Evolutionary conservation across 2,113 vertebrate genomes (phyloP).

Genomic region (Trochalopteron elliotii): DNA sequence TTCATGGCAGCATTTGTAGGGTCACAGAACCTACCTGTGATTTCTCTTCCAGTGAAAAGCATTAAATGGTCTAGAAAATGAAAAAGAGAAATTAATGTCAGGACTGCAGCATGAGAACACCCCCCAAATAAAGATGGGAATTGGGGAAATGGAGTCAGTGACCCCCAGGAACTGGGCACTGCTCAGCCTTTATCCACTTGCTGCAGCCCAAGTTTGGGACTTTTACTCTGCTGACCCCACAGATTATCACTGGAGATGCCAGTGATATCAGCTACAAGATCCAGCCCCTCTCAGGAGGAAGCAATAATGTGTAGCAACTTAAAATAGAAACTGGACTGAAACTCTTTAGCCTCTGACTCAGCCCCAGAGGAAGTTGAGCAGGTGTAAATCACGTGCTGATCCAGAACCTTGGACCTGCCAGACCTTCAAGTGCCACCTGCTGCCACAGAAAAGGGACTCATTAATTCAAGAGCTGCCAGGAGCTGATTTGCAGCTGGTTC

Average conservation of each 20-base stretch:
- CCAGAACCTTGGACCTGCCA: background rate
- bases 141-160: background rate
- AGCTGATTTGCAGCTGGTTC: background rate
- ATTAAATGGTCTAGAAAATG: background rate
- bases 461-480: background rate
- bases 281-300: background rate
- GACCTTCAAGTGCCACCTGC: background rate
- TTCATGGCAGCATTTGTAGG: fast-evolving
- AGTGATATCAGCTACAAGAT: background rate
- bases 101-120: too few species aligned
- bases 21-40: fast-evolving
- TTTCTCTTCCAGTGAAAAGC: background rate
- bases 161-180: background rate
- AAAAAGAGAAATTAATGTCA: fast-evolving
- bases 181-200: background rate
- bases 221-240: background rate
- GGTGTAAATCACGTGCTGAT: background rate
- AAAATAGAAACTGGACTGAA: background rate
- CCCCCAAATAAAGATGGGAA: background rate
- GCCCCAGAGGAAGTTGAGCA: background rate
- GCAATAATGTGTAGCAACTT: fast-evolving
- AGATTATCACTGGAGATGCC: background rate
- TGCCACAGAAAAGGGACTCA: background rate
- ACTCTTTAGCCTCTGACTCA: background rate
- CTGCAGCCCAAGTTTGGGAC: background rate